These are phyloP conservation scores for Vultur gryphus DNA, from an alignment of 2,797 vertebrate genomes.

Conservation along the genomic window DNA sequence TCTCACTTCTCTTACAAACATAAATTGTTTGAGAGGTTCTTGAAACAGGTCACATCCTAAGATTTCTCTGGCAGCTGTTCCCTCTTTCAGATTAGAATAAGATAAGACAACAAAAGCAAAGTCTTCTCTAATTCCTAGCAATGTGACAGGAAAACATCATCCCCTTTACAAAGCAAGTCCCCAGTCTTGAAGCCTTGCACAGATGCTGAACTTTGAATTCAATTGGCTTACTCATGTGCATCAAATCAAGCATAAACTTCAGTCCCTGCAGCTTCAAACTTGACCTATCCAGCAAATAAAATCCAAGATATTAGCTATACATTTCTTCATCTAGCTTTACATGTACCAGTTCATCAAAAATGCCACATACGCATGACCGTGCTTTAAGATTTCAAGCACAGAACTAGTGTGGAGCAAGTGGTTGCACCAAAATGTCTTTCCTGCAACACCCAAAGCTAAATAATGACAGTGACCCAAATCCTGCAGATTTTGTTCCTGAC, in stretches of 20 bases:
- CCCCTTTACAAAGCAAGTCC: not conserved
- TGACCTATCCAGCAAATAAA: slow-evolving; percentile 15
- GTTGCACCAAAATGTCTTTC: not conserved
- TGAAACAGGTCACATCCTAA: slow-evolving; percentile 17
- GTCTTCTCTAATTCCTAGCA: not conserved
- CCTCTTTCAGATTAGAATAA: slow-evolving; percentile 2
- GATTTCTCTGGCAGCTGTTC: slow-evolving; percentile 21
- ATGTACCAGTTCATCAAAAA: not conserved
- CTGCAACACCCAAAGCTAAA: not conserved
- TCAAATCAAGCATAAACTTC: slow-evolving; percentile 34
- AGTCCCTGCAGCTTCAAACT: slow-evolving; percentile 30
- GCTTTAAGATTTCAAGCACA: not conserved
- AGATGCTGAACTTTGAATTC: slow-evolving; percentile 57
- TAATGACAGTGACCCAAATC: not conserved
- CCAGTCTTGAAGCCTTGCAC: not conserved
- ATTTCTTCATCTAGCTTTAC: not conserved
- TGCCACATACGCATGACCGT: rapidly evolving
- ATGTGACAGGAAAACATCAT: not conserved
- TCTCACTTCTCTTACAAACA: slow-evolving; percentile 9
- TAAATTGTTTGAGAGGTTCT: slow-evolving; percentile 39
- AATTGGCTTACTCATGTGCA: slow-evolving; percentile 2
- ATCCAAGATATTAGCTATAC: not conserved
- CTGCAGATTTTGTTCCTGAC: not conserved
- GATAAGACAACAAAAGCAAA: not conserved
- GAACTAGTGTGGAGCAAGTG: not conserved